Conservation (phyloP, 1,140 invertebrate species). For the Saccostrea glomerata region DNA sequence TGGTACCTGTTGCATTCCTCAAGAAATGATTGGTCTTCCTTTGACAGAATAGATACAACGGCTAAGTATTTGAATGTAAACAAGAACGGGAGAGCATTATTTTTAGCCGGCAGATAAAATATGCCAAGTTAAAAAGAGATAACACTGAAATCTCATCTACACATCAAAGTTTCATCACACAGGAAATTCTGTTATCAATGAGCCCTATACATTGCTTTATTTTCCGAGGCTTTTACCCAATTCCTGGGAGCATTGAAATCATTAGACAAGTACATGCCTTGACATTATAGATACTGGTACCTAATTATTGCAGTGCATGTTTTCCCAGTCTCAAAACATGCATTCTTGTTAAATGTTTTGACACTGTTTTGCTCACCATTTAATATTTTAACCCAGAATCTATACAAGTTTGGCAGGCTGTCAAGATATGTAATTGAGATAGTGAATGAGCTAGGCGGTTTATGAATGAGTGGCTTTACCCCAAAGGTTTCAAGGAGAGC, state of each 20-base stretch:
- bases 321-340: neutral
- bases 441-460: conserved; percentile 6
- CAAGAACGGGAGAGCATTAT: neutral
- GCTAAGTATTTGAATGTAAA: conserved; percentile 25
- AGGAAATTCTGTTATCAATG: conserved; percentile 26
- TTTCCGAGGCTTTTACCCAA: neutral
- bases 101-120: conserved; percentile 17
- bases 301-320: neutral
- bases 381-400: conserved; percentile 27
- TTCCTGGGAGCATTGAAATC: neutral
- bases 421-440: conserved; percentile 30
- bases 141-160: conserved; percentile 11
- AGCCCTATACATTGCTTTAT: neutral
- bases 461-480: conserved; percentile 22
- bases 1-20: neutral
- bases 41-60: neutral
- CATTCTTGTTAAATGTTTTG: neutral
- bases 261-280: neutral
- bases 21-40: neutral
- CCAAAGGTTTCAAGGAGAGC: neutral
- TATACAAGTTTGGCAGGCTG: neutral
- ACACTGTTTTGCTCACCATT: neutral
- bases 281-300: neutral
- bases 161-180: conserved; percentile 36
- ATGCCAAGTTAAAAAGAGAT: conserved; percentile 15